Evolutionary conservation across 2,797 vertebrate genomes (phyloP).

Genomic region (Myotis vivesi): DNA sequence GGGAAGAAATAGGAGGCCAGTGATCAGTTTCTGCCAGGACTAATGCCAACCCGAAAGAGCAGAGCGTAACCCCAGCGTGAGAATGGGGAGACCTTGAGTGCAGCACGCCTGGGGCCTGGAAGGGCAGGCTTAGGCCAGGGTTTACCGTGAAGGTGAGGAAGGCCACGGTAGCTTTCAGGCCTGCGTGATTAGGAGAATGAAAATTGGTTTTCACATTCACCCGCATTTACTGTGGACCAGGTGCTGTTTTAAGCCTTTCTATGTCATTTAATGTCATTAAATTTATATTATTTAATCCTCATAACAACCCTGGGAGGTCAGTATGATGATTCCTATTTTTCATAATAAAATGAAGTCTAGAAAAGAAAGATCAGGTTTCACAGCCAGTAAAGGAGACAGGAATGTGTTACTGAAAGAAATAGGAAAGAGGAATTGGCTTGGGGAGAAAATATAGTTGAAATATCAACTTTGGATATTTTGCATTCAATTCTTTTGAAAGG

Average conservation of each 20-base stretch:
- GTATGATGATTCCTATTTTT: not conserved
- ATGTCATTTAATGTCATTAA: not conserved
- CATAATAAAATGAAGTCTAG: not conserved
- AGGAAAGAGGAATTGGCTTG: not conserved
- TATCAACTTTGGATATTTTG: not conserved
- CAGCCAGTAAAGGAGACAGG: not conserved
- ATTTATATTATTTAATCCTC: not conserved
- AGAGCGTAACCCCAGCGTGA: not conserved
- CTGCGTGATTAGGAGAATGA: not conserved
- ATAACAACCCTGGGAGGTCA: not conserved
- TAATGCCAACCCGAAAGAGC: not conserved
- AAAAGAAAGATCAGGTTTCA: not conserved
- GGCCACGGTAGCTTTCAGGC: not conserved
- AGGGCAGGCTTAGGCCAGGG: not conserved
- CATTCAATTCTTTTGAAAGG: not conserved
- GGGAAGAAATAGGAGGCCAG: not conserved
- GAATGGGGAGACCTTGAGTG: not conserved
- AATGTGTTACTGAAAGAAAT: not conserved
- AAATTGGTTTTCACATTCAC: not conserved
- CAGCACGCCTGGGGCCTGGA: rapidly evolving
- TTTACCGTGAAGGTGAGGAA: not conserved
- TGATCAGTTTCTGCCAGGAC: not conserved
- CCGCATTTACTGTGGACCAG: not conserved
- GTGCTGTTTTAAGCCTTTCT: not conserved
- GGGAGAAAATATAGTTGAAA: not conserved